phyloP scores from a whole-genome alignment of 2,797 vertebrate genomes.

The Pelodytes ibericus region DNA sequence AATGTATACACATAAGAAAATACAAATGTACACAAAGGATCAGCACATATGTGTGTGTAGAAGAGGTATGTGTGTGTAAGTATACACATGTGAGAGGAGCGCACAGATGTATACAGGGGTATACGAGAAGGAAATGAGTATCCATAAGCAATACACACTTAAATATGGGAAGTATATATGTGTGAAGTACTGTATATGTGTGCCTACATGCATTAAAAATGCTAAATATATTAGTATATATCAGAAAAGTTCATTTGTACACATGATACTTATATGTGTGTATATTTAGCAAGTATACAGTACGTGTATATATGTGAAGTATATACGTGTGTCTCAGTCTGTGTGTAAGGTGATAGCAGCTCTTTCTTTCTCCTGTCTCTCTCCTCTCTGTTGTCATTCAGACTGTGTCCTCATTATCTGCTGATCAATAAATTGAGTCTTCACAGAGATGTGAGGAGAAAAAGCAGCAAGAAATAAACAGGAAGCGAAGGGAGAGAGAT shows the following conservation, averaged over 20 bases:
- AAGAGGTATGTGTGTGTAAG: too few species aligned
- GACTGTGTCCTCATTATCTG: constrained; percentile 57
- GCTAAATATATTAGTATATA: too few species aligned
- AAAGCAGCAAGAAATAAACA: constrained; percentile 51
- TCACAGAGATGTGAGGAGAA: constrained; percentile 51
- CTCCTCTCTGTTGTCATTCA: constrained; percentile 54
- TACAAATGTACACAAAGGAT: too few species aligned
- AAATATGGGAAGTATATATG: not conserved
- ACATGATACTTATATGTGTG: not conserved
- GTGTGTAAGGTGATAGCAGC: constrained; percentile 36
- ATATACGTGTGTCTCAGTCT: constrained; percentile 20
- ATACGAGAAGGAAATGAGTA: too few species aligned
- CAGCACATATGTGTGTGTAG: too few species aligned
- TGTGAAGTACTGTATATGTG: too few species aligned
- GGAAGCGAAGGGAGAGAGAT: constrained; percentile 32
- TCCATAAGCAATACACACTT: too few species aligned
- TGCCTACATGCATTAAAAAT: not conserved
- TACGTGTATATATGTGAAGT: constrained; percentile 5
- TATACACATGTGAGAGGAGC: too few species aligned
- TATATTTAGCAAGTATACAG: not conserved
- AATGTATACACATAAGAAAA: too few species aligned
- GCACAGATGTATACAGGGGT: too few species aligned
- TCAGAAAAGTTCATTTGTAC: too few species aligned
- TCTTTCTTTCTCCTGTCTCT: constrained; percentile 43
- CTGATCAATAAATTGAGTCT: constrained; percentile 58